Percentiles rank a stretch among this genome's conserved stretches.
Evolutionary conservation across 1,140 invertebrate genomes (phyloP).

Genomic region (Nilaparvata lugens): DNA sequence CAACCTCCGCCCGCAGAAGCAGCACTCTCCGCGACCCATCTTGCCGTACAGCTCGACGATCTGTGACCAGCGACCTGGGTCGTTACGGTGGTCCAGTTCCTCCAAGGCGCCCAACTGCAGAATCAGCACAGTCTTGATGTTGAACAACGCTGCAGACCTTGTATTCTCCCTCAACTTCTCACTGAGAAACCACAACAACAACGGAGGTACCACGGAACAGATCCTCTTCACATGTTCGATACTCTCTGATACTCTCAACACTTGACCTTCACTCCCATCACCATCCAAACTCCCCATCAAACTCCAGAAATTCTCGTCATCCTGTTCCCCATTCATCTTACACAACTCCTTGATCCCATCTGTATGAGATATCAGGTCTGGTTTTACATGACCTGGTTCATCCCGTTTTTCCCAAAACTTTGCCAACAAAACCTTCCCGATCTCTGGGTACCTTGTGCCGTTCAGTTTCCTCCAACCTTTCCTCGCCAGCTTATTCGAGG

Average conservation of each 20-base stretch:
- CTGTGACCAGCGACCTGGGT: background rate
- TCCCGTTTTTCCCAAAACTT: slow-evolving; percentile 13
- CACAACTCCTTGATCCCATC: background rate
- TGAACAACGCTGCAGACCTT: background rate
- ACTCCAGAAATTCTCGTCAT: background rate
- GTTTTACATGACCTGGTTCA: slow-evolving; percentile 12
- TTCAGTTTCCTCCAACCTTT: background rate
- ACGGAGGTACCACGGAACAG: background rate
- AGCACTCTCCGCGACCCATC: background rate
- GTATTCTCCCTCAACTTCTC: background rate
- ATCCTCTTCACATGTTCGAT: background rate
- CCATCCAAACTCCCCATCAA: background rate
- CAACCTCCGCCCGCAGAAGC: background rate
- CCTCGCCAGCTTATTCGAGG: too few relatives aligned
- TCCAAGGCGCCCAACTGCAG: background rate
- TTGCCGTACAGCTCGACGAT: background rate
- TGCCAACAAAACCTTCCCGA: slow-evolving; percentile 5
- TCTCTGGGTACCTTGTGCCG: background rate
- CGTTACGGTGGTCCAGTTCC: background rate
- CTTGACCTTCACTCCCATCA: background rate
- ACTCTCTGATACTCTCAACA: background rate
- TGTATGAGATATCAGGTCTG: slow-evolving; percentile 9
- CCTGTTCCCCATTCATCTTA: background rate
- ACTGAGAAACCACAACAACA: background rate
- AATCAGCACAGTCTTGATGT: background rate